Base-by-base conservation (phyloP, 1,140 invertebrate species). In the Oreohelix idahoensis region DNA sequence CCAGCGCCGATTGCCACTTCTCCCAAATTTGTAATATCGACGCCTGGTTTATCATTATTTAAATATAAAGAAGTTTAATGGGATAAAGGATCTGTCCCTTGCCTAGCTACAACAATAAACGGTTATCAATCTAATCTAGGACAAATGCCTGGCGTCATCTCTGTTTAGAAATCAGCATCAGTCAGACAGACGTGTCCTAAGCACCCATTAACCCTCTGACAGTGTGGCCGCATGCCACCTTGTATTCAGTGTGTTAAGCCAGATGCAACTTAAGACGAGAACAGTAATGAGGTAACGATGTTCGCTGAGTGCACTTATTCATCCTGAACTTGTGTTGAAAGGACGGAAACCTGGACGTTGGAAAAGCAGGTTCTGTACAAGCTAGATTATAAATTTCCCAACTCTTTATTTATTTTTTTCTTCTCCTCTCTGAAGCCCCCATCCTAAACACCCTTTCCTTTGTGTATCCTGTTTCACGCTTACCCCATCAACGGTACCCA, bases 381-480 rank as follows among this genome's bases (percentile, higher is more conserved):
- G 58, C 32, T 79, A 79, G 53, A 69, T 79, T 69, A 79, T 11
- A 79, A n/a, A 38, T 53, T 53, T 79, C 32, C 39, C 1, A 53
- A 53, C 8, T 49, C 23, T 35, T 42, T 42, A 11, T 39, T 74
- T 39, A 29, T 39, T 49, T 58, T 79, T 51, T 29, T 29, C n/a
- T 35, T 20, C 71, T 35, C 17, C 11, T 35, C 45, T 76, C 74
- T 29, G 20, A 15, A n/a, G 35, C 77, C 77, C 77, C 58, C 53
- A 79, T 79, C 77, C 32, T 58, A 45, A 79, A 79, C 51, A 79
- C 51, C 39, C 53, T 79, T 38, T 66, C 58, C 63, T 79, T 79
- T 79, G 77, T 79, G 77, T 79, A 79, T 79, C 77, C 53, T 39
- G 77, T 79, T 79, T 79, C 77, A 79, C 77, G 77, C 58, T 79